Evolutionary conservation across 2,888 invertebrate species (phyloP).

Genomic region (Apotomis betuletana): DNA sequence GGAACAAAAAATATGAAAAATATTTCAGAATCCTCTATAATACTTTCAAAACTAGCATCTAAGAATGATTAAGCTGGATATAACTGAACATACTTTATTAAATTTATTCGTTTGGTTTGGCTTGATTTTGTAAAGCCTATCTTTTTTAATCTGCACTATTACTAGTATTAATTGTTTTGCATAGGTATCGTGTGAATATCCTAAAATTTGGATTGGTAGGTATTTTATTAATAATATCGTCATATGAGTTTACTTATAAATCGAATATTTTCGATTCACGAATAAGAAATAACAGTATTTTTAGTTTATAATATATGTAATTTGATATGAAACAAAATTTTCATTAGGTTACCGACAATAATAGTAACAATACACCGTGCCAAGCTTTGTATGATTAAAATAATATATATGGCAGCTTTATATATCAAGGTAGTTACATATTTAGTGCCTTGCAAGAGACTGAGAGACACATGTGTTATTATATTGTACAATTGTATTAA

Average conservation of each 20-base stretch:
- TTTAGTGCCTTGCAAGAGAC: constrained; percentile 72
- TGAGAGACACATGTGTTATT: constrained; percentile 49
- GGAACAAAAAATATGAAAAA: no score
- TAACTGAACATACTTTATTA: no score
- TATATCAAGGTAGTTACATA: constrained; percentile 29
- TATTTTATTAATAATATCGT: constrained; percentile 10
- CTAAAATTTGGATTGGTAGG: constrained; percentile 1
- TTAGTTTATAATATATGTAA: constrained; percentile 30
- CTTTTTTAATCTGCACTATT: not conserved
- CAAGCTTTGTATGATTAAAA: constrained; percentile 32
- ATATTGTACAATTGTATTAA: constrained; percentile 36
- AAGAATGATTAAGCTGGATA: no score
- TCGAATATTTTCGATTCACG: constrained; percentile 13
- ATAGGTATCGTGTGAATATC: not conserved
- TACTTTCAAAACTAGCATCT: no score
- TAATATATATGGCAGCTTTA: constrained; percentile 54
- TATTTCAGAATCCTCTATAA: no score
- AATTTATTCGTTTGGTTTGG: not conserved
- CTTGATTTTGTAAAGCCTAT: not conserved
- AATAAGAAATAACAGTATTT: constrained; percentile 38
- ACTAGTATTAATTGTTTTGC: not conserved
- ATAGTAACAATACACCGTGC: constrained; percentile 18
- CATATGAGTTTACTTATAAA: not conserved
- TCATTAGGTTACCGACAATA: constrained; percentile 34
- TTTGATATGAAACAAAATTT: constrained; percentile 16